Percentiles rank a stretch among this genome's conserved stretches.
phyloP scores from a whole-genome alignment of 2,113 vertebrate genomes.

The Tenebrosternarchus preto region DNA sequence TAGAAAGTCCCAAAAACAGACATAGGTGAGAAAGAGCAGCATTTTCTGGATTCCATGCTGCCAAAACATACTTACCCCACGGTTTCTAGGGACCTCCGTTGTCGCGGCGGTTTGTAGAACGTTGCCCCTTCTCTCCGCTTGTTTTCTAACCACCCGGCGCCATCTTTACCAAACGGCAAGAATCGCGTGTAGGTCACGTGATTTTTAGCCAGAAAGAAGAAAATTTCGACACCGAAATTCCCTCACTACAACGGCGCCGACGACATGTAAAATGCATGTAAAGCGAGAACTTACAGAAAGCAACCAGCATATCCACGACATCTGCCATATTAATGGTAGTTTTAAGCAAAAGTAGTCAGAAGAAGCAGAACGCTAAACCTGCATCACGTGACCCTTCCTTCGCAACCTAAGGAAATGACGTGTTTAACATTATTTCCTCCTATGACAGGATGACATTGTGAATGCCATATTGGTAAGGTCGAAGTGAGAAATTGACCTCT shows the following conservation, averaged over 20 bases:
- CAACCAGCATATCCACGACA: slow-evolving; percentile 19
- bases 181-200: slow-evolving; percentile 83
- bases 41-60: too few species aligned
- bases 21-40: background rate
- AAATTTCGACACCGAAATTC: slow-evolving; percentile 37
- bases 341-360: slow-evolving; percentile 68
- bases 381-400: slow-evolving; percentile 72
- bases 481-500: slow-evolving; percentile 30
- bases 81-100: slow-evolving; percentile 39
- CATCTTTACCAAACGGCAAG: slow-evolving; percentile 86
- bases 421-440: slow-evolving; percentile 46
- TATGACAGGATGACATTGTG: slow-evolving; percentile 26
- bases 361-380: slow-evolving; percentile 72
- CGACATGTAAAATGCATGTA: background rate
- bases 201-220: slow-evolving; percentile 65
- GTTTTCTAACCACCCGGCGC: slow-evolving; percentile 85
- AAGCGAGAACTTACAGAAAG: background rate
- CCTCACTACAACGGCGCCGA: background rate
- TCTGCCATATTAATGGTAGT: slow-evolving; percentile 53
- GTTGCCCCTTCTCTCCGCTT: slow-evolving; percentile 73
- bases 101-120: slow-evolving; percentile 56
- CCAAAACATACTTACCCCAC: slow-evolving; percentile 57
- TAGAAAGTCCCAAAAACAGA: background rate
- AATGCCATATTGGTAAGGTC: slow-evolving; percentile 61
- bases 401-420: slow-evolving; percentile 72